Conservation (phyloP, 2,888 invertebrate genomes). For the Lycophotia porphyrea region DNA sequence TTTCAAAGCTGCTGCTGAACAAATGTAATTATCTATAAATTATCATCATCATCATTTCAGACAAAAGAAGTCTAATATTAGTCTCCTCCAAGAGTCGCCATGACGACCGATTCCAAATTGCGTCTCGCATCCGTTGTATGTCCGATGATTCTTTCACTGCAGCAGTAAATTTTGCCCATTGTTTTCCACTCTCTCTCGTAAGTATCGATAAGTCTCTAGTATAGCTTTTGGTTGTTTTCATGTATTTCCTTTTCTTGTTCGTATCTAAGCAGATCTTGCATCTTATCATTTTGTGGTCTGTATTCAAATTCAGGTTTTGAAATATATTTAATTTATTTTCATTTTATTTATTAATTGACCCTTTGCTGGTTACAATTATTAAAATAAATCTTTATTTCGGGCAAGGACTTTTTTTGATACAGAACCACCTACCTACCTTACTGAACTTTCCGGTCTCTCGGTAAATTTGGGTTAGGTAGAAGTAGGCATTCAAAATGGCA, state of each 20-base stretch:
- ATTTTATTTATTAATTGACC: no score
- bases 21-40: slow-evolving; percentile 85
- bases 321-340: no score
- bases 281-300: no score
- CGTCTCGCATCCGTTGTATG: neutral
- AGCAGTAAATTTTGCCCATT: no score
- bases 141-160: no score
- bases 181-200: no score
- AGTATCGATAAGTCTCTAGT: no score
- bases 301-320: no score
- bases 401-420: neutral
- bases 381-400: neutral
- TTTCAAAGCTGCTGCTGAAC: slow-evolving; percentile 91
- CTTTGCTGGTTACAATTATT: no score
- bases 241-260: no score
- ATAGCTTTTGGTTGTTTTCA: no score
- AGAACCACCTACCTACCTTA: neutral
- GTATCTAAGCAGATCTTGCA: no score
- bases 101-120: neutral
- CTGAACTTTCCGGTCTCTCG: neutral
- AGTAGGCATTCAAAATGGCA: neutral
- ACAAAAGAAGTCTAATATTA: neutral
- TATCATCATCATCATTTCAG: neutral
- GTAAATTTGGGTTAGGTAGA: neutral
- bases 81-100: neutral